These are phyloP conservation scores for Desmophyllum pertusum DNA, from an alignment of 92 coral and sea anemone genomes.

Conservation along the genomic window DNA sequence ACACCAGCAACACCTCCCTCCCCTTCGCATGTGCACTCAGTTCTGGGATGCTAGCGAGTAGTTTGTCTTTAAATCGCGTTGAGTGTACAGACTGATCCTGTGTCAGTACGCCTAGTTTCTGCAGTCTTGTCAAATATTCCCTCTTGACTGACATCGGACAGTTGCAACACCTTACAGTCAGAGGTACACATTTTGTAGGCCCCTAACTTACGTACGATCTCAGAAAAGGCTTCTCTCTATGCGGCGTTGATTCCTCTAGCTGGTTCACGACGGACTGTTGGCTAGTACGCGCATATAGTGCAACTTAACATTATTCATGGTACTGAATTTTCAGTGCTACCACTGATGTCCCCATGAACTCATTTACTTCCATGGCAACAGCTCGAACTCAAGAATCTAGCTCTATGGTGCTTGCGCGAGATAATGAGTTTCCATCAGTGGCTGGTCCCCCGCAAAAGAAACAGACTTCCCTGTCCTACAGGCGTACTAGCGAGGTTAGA, in stretches of 20 bases:
- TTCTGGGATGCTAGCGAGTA: constrained; percentile 1
- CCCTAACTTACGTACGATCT: background rate
- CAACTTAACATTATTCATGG: background rate
- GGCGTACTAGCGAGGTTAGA: background rate
- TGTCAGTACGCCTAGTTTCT: background rate
- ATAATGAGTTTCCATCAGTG: background rate
- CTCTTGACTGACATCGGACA: background rate
- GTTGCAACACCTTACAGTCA: background rate
- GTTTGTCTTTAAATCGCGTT: constrained; percentile 3
- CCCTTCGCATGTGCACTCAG: too few relatives aligned
- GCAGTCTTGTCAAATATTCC: background rate
- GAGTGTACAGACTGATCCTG: background rate
- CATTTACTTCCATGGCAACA: background rate
- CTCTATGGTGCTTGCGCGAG: background rate
- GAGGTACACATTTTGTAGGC: background rate
- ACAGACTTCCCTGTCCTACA: background rate
- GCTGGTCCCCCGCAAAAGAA: background rate
- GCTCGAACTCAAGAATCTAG: background rate
- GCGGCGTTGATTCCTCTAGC: background rate
- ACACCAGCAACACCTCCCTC: too few relatives aligned
- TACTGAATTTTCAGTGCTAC: background rate
- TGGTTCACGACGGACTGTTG: background rate
- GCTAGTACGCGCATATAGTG: background rate
- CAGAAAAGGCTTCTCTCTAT: too few relatives aligned
- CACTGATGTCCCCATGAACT: background rate